Conservation (phyloP, 2,888 invertebrate species). For the Laothoe populi region DNA sequence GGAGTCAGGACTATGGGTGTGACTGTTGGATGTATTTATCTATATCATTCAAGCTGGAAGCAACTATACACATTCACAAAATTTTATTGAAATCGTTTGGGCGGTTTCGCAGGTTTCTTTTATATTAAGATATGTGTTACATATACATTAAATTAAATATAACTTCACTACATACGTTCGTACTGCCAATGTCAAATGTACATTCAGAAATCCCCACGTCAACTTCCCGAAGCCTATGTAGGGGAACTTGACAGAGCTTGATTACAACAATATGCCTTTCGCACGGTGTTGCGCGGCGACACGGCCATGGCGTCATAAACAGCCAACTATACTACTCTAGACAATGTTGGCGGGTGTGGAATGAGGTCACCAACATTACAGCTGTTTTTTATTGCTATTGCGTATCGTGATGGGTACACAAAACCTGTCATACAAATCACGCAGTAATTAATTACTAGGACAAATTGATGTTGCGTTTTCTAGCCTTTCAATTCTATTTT, state of each 20-base stretch:
- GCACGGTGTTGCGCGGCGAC: neutral
- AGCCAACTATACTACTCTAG: neutral
- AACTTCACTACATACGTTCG: too few species aligned
- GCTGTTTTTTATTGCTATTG: neutral
- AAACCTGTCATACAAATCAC: neutral
- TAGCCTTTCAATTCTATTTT: too few species aligned
- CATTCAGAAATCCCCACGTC: neutral
- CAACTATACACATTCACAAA: too few species aligned
- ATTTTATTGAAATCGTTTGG: too few species aligned
- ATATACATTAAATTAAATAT: too few species aligned
- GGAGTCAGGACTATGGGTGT: too few species aligned
- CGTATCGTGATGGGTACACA: neutral
- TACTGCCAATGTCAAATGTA: too few species aligned
- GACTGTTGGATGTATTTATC: too few species aligned
- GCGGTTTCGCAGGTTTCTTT: too few species aligned
- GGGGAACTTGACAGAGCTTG: slow-evolving; percentile 2
- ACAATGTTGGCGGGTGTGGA: neutral
- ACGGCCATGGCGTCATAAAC: slow-evolving; percentile 5
- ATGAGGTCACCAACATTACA: neutral
- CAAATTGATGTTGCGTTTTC: neutral
- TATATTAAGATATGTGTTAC: too few species aligned
- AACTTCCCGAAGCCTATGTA: neutral
- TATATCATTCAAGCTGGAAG: too few species aligned
- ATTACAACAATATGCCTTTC: slow-evolving; percentile 1
- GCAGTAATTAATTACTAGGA: neutral